Evolutionary conservation across 2,113 vertebrate species (phyloP), one percentile per base, ranked within the genome.

Genomic region (Tapirus terrestris): DNA sequence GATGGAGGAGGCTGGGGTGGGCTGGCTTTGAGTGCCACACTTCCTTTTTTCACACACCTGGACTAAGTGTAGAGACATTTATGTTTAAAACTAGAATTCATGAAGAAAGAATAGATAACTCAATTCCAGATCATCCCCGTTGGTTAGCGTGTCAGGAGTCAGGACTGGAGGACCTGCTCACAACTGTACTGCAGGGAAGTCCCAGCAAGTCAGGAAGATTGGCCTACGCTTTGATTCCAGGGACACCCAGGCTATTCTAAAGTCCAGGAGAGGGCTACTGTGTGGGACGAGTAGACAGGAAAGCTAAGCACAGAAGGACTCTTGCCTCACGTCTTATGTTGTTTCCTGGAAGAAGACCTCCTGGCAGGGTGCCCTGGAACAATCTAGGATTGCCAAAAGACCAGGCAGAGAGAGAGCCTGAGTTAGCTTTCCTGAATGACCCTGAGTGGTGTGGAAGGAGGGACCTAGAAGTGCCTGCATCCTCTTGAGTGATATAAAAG

Each of bases 311-410:
- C 31, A 25, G 65, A 29, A 43, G 65, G 17, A 61, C 75, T n/a
- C 39, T 75, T 67, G n/a, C 6, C 27, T 3, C 68, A 73, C 0
- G 0, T 61, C 89, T 61, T 5, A 0, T 73, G 31, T 90, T 61
- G 61, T 79, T 96, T 94, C 88, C 80, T 89, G 63, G 94, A 89
- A 93, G 77, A 67, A 84, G 73, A 72, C 13, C n/a, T 85, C 67
- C n/a, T 56, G 51, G 33, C 68, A 58, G 23, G 31, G 9, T 68
- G 61, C 18, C 61, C 65, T 94, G 21, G 76, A 51, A 81, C 23
- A 77, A 68, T 45, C 53, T 23, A 18, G 8, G 60, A 21, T 21
- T 31, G 33, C 60, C 58, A 25, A 43, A n/a, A 81, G 65, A 27
- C 43, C 90, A 89, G 51, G 43, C 60, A 61, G 53, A 84, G 65